Evolutionary conservation across 2,797 vertebrate species (phyloP).

Genomic region (Hybognathus amarus): DNA sequence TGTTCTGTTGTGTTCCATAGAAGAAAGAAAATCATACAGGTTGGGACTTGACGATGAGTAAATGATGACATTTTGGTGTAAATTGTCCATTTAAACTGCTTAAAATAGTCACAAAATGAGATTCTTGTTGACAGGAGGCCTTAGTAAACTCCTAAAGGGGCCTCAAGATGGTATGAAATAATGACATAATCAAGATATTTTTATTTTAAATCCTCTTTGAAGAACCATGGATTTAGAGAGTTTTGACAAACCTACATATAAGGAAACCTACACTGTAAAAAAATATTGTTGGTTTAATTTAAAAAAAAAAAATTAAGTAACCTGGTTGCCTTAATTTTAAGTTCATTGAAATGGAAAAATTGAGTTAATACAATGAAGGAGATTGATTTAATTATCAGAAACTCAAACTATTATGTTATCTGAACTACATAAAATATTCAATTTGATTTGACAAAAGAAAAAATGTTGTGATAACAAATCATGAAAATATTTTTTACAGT

Average conservation of each 20-base stretch:
- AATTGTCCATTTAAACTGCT: background rate
- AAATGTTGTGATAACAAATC: too few species aligned
- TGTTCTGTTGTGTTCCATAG: background rate
- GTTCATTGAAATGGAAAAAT: too few species aligned
- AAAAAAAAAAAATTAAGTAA: too few species aligned
- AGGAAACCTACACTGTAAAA: too few species aligned
- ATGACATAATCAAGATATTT: background rate
- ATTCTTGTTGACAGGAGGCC: background rate
- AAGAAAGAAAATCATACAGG: background rate
- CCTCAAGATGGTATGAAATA: background rate
- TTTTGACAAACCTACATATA: background rate
- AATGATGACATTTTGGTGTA: background rate
- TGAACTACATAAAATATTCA: too few species aligned
- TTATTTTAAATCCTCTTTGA: background rate
- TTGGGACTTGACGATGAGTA: background rate
- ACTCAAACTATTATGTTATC: too few species aligned
- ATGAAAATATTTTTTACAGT: too few species aligned
- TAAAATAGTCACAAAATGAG: background rate
- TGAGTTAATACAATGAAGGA: too few species aligned
- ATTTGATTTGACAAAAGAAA: too few species aligned
- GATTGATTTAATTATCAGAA: too few species aligned
- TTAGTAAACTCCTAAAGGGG: background rate
- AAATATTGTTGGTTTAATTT: too few species aligned
- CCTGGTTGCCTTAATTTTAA: too few species aligned
- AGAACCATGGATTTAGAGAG: background rate